phyloP scores from a whole-genome alignment of 1,140 invertebrate genomes.

The Acromyrmex echinatior region DNA sequence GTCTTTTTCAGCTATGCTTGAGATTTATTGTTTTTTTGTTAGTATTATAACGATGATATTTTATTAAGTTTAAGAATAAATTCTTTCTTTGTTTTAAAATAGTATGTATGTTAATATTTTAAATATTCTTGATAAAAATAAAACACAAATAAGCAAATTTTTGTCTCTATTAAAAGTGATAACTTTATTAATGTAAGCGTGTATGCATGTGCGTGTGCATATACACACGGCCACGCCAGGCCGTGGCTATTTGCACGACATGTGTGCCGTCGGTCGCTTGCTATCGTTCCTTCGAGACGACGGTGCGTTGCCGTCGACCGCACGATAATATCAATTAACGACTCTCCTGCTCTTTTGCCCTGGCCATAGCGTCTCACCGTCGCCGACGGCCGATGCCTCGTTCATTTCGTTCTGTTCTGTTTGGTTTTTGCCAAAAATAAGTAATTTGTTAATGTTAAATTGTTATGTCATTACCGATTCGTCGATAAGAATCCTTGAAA shows the following conservation, averaged over 20 bases:
- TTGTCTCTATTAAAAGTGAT: too few species aligned
- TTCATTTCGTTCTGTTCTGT: not conserved
- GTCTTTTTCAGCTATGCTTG: not conserved
- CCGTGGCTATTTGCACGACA: slow-evolving; percentile 44
- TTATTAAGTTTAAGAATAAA: not conserved
- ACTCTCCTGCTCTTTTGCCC: slow-evolving; percentile 25
- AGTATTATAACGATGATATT: slow-evolving; percentile 1
- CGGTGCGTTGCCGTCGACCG: slow-evolving; percentile 16
- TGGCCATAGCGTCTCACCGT: slow-evolving; percentile 10
- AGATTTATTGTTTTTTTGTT: not conserved
- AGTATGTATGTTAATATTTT: not conserved
- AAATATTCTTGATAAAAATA: too few species aligned
- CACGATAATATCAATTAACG: slow-evolving; percentile 58
- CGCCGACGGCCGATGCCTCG: not conserved
- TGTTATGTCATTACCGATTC: not conserved
- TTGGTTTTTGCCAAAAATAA: too few species aligned
- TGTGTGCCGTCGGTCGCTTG: slow-evolving; percentile 62
- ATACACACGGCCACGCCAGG: slow-evolving; percentile 20
- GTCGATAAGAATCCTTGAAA: not conserved
- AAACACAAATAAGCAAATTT: too few species aligned
- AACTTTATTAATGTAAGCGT: not conserved
- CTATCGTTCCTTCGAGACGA: slow-evolving; percentile 64
- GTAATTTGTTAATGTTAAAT: not conserved
- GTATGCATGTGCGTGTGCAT: not conserved
- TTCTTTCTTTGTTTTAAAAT: not conserved